Base-by-base conservation (phyloP, 2,797 vertebrate species). In the Notolabrus celidotus region DNA sequence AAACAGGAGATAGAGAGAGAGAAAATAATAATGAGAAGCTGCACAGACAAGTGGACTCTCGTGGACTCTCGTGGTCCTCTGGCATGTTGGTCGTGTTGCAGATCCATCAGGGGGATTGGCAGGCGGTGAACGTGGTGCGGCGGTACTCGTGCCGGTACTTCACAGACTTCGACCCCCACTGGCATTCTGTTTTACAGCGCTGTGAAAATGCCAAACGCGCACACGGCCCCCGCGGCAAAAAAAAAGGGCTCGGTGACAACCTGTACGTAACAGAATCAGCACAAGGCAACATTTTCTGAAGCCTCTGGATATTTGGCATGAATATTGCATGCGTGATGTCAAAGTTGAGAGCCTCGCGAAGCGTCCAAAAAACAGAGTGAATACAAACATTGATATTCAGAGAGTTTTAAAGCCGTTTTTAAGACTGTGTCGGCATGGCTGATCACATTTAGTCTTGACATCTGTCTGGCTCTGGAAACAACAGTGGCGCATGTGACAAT, bases 61-160 rank as follows among this genome's bases (percentile, higher is more conserved):
- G 80, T 79, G 72, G 79, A 75, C 78, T 71, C 55, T 76, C 33
- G 49, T 71, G 76, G 71, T 74, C 58, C 72, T 73, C 63, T 84
- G 74, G 73, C 69, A 50, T 64, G 83, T 38, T 27, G 70, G 80
- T 61, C 70, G 14, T 63, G 80, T 65, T 55, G 71, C 53, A 19
- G 74, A 76, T 83, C 82, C 73, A 74, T 83, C 71, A 64, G 66
- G 71, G 78, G 74, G 79, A 56, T 76, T 77, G 74, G 79, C 85
- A 63, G 86, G 69, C 78, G 33, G 68, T 14, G 16, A 59, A 64
- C 34, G 46, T 51, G n/a, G 78, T 5, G 15, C 49, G 10, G 6
- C 42, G 9, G n/a, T 68, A 25, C 52, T 74, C 77, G 49, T 17
- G 74, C 74, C 77, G 76, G 56, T 69, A 50, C 73, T 71, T 74